phyloP scores from a whole-genome alignment of 2,888 invertebrate species.

The Lobophora halterata region DNA sequence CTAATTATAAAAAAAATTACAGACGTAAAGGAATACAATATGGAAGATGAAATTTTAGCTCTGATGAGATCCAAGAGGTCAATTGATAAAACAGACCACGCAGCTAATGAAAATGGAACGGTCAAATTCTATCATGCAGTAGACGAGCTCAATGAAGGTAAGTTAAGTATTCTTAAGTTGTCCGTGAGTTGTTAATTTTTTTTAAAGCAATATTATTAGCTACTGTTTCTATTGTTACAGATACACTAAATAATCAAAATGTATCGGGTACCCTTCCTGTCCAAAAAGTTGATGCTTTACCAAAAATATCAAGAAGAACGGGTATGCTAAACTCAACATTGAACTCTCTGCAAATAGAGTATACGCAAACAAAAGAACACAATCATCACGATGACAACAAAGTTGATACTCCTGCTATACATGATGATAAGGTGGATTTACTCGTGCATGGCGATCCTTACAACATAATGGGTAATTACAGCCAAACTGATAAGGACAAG shows the following conservation, averaged over 20 bases:
- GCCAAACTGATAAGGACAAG: slow-evolving; percentile 51
- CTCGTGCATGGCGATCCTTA: slow-evolving; percentile 41
- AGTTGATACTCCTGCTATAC: slow-evolving; percentile 50
- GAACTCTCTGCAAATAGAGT: slow-evolving; percentile 55
- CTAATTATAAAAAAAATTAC: slow-evolving; percentile 19
- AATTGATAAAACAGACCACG: slow-evolving; percentile 23
- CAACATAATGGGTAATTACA: slow-evolving; percentile 48
- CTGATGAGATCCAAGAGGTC: slow-evolving; percentile 50
- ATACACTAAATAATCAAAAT: slow-evolving; percentile 54
- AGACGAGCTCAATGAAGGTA: slow-evolving; percentile 67
- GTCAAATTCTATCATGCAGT: slow-evolving; percentile 51
- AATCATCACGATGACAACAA: slow-evolving; percentile 59
- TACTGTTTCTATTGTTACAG: slow-evolving; percentile 41
- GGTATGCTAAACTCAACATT: slow-evolving; percentile 39
- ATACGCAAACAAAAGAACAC: slow-evolving; percentile 47
- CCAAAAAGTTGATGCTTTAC: slow-evolving; percentile 41
- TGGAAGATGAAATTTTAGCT: slow-evolving; percentile 31
- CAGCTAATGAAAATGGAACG: slow-evolving; percentile 41
- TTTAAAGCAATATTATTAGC: too few relatives aligned
- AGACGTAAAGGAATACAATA: slow-evolving; percentile 27
- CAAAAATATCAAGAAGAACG: slow-evolving; percentile 44
- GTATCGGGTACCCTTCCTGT: slow-evolving; percentile 55
- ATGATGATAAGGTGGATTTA: slow-evolving; percentile 39
- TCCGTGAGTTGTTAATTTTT: too few relatives aligned
- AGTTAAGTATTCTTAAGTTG: background rate